phyloP scores from a whole-genome alignment of 2,888 invertebrate species.

The Caprella mutica region DNA sequence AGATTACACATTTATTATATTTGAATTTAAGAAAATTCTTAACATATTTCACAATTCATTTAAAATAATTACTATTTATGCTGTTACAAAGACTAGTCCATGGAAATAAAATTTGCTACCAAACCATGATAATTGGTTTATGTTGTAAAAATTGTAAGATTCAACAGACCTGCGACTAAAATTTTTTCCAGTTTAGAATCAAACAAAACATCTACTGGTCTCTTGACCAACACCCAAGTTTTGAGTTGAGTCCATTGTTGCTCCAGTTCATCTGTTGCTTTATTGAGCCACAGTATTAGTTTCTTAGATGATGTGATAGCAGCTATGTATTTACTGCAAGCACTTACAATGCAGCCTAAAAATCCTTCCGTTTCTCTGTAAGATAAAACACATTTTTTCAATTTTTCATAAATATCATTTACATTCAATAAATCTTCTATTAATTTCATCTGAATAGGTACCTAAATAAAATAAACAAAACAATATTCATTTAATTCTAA shows the following conservation, averaged over 20 bases:
- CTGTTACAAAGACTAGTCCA: no score
- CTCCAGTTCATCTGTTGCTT: not conserved
- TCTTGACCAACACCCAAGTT: constrained; percentile 41
- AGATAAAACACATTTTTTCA: no score
- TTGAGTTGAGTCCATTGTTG: constrained; percentile 1
- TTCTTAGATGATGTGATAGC: constrained; percentile 16
- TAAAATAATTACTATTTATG: no score
- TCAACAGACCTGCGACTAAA: constrained; percentile 44
- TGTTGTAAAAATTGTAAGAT: not conserved
- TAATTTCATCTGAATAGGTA: no score
- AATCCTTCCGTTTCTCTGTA: not conserved
- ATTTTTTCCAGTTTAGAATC: constrained; percentile 46
- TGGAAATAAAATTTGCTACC: not conserved
- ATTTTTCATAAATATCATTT: no score
- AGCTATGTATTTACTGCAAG: not conserved
- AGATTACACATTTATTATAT: not conserved
- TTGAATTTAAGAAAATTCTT: no score
- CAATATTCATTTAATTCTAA: no score
- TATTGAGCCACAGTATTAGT: constrained; percentile 23
- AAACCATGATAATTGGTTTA: not conserved
- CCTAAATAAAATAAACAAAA: no score
- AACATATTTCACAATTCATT: no score
- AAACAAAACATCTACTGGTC: constrained; percentile 52
- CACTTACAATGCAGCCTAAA: not conserved
- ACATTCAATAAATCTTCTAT: no score